A percentile compares a stretch with the other conserved stretches of the same genome.
phyloP scores from a whole-genome alignment of 2,113 vertebrate genomes.

The Phyllostomus discolor region DNA sequence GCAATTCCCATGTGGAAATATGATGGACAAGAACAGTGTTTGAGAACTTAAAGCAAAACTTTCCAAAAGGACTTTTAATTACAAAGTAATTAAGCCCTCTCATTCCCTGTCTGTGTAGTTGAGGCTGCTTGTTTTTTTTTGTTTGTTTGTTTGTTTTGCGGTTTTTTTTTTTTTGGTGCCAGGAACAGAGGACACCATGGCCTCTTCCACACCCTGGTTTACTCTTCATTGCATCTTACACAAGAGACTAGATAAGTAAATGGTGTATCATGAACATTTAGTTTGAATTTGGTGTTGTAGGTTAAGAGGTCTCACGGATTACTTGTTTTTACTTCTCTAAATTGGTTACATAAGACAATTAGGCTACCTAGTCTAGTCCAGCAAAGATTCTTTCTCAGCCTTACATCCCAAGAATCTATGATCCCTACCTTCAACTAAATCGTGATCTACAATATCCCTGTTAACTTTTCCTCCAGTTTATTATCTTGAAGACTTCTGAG shows the following conservation, averaged over 20 bases:
- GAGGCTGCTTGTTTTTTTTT: neutral
- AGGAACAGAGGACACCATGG: neutral
- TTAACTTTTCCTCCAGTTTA: neutral
- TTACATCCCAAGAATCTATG: neutral
- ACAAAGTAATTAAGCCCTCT: neutral
- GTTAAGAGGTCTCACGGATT: neutral
- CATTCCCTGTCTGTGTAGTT: rapidly evolving
- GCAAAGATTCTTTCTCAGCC: neutral
- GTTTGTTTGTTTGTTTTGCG: too few species aligned
- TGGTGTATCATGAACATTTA: neutral
- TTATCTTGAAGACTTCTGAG: neutral
- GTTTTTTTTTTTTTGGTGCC: neutral
- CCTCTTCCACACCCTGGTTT: neutral
- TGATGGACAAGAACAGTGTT: neutral
- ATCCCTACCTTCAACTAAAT: neutral
- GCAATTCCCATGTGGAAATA: neutral
- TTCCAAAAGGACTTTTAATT: neutral
- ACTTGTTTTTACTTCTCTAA: slow-evolving; percentile 13
- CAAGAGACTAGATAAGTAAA: neutral
- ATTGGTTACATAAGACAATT: neutral
- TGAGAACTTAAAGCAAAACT: neutral
- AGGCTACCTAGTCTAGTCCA: neutral
- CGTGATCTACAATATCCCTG: neutral
- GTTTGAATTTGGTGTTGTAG: neutral
- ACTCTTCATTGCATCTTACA: neutral